Evolutionary conservation across 1,140 invertebrate species (phyloP).

Genomic region (Trichonephila clavipes): DNA sequence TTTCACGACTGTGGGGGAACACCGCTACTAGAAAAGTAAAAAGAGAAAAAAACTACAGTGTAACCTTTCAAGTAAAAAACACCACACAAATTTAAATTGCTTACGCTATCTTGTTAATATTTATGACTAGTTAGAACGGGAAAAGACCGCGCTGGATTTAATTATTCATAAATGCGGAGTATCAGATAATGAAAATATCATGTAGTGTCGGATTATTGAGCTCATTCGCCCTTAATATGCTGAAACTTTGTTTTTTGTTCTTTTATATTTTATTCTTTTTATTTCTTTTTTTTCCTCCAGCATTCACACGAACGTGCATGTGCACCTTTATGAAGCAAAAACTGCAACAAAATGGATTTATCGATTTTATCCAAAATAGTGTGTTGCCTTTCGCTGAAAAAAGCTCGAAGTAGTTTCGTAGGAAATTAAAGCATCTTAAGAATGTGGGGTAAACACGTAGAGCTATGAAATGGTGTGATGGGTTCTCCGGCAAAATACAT

Average conservation of each 20-base stretch:
- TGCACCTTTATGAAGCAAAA: slow-evolving; percentile 34
- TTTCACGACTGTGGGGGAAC: not conserved
- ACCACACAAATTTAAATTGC: slow-evolving; percentile 23
- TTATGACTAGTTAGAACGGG: slow-evolving; percentile 27
- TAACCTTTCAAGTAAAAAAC: not conserved
- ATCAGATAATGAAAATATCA: slow-evolving; percentile 48
- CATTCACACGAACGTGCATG: slow-evolving; percentile 26
- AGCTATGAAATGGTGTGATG: not conserved
- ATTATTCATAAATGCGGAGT: slow-evolving; percentile 47
- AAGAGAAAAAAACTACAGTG: not conserved
- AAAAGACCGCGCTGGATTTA: slow-evolving; percentile 6
- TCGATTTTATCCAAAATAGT: slow-evolving; percentile 11
- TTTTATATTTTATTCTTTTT: not conserved
- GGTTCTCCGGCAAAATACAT: not conserved
- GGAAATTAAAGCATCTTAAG: slow-evolving; percentile 19
- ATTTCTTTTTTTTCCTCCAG: not conserved
- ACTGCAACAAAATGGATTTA: not conserved
- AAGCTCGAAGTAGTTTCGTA: not conserved
- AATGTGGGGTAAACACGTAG: not conserved
- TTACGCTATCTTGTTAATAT: slow-evolving; percentile 49
- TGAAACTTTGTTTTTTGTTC: not conserved
- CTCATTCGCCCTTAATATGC: slow-evolving; percentile 11
- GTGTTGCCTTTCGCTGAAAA: not conserved
- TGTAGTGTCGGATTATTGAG: slow-evolving; percentile 21
- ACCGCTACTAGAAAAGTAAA: not conserved